Conservation (phyloP, 2,113 vertebrate genomes). For the Tragulus kanchil region DNA sequence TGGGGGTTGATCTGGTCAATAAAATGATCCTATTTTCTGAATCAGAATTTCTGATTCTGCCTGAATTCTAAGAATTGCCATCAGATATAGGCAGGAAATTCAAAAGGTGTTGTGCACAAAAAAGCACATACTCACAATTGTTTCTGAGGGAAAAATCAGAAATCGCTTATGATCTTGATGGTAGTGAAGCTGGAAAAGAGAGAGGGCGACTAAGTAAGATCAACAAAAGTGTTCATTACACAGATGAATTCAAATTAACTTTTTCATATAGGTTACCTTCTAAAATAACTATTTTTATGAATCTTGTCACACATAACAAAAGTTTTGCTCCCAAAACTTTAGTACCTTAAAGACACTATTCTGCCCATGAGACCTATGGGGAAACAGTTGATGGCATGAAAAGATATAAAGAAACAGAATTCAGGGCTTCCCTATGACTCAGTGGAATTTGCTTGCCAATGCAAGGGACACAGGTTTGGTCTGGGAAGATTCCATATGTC, state of each 20-base stretch:
- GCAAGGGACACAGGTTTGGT: no score
- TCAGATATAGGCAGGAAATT: background rate
- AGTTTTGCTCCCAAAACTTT: background rate
- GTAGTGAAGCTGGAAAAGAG: background rate
- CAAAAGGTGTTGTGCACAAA: background rate
- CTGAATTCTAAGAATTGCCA: background rate
- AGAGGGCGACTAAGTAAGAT: background rate
- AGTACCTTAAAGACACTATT: background rate
- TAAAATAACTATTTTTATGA: slow-evolving; percentile 31
- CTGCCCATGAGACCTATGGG: background rate
- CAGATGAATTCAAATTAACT: slow-evolving; percentile 10
- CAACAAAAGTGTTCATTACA: background rate
- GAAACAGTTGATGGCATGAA: background rate
- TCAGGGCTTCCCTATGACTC: background rate
- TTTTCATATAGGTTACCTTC: background rate
- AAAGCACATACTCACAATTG: background rate
- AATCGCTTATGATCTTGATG: background rate
- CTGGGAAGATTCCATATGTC: no score
- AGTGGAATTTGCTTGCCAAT: no score
- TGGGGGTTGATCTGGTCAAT: background rate
- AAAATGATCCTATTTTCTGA: background rate
- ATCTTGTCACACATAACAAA: background rate
- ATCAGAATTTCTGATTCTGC: background rate
- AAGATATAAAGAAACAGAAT: background rate
- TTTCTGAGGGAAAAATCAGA: background rate